Evolutionary conservation across 2,888 invertebrate genomes (phyloP).

Genomic region (Drosophila suboccidentalis): DNA sequence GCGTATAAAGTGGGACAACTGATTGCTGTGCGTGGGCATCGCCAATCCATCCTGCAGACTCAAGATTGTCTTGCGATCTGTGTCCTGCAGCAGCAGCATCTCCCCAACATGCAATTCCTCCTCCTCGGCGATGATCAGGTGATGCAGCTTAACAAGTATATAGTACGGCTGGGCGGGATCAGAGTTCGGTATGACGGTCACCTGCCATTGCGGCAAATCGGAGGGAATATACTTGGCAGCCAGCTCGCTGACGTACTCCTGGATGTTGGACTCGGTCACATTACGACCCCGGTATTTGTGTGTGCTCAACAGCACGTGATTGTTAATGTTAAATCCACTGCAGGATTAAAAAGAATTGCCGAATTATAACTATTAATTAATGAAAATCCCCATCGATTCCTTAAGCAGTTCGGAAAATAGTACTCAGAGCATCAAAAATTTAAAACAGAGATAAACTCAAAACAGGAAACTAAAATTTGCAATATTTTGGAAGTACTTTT

Average conservation of each 20-base stretch:
- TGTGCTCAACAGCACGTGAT: conserved; percentile 89
- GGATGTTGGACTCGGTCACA: conserved; percentile 90
- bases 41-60: conserved; percentile 53
- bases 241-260: conserved; percentile 92
- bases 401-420: too few relatives aligned
- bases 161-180: conserved; percentile 87
- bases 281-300: conserved; percentile 89
- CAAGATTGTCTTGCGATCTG: conserved; percentile 60
- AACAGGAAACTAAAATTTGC: too few relatives aligned
- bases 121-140: conserved; percentile 90
- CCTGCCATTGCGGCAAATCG: conserved; percentile 93
- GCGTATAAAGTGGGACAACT: conserved; percentile 87
- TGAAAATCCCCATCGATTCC: too few relatives aligned
- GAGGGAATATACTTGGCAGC: conserved; percentile 91
- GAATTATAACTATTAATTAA: background rate
- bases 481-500: too few relatives aligned
- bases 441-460: background rate
- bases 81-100: conserved; percentile 88
- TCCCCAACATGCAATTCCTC: conserved; percentile 91
- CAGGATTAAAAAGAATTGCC: background rate
- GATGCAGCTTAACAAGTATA: conserved; percentile 91
- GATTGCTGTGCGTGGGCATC: conserved; percentile 29
- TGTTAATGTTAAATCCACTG: conserved; percentile 87
- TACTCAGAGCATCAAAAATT: too few relatives aligned
- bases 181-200: conserved; percentile 89